phyloP scores from a whole-genome alignment of 2,888 invertebrate species.

The Ypsolopha scabrella region DNA sequence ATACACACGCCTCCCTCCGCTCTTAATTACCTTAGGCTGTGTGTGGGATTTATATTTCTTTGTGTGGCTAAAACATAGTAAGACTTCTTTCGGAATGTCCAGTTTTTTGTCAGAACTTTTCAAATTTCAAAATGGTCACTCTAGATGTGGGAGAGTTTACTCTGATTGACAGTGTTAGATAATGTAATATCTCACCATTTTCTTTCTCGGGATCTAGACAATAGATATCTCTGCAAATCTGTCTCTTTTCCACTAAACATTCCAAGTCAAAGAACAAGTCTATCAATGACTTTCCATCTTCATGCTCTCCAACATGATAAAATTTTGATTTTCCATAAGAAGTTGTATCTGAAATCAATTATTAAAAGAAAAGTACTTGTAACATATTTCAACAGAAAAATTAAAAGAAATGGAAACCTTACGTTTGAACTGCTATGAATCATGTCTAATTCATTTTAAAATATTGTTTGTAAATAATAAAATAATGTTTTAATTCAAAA shows the following conservation, averaged over 20 bases:
- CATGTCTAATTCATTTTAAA: not conserved
- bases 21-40: too few relatives aligned
- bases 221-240: slow-evolving; percentile 82
- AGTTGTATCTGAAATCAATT: slow-evolving; percentile 39
- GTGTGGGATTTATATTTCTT: too few relatives aligned
- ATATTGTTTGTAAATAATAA: not conserved
- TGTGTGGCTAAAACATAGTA: too few relatives aligned
- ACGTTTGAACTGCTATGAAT: too few relatives aligned
- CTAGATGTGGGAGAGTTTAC: not conserved
- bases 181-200: slow-evolving; percentile 50
- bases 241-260: slow-evolving; percentile 85
- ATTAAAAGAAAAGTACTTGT: slow-evolving; percentile 3
- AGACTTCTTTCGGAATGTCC: too few relatives aligned
- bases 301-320: slow-evolving; percentile 62
- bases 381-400: too few relatives aligned
- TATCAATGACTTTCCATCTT: slow-evolving; percentile 42
- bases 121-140: too few relatives aligned
- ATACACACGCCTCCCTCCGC: too few relatives aligned
- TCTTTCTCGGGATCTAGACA: slow-evolving; percentile 78
- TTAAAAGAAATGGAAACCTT: too few relatives aligned
- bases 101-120: too few relatives aligned
- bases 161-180: not conserved
- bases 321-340: slow-evolving; percentile 73
- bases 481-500: too few relatives aligned
- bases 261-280: slow-evolving; percentile 92